A percentile compares a stretch with the other conserved stretches of the same genome.
These are phyloP conservation scores for Balanococcus diminutus DNA, from an alignment of 2,888 invertebrate genomes.

Conservation along the genomic window DNA sequence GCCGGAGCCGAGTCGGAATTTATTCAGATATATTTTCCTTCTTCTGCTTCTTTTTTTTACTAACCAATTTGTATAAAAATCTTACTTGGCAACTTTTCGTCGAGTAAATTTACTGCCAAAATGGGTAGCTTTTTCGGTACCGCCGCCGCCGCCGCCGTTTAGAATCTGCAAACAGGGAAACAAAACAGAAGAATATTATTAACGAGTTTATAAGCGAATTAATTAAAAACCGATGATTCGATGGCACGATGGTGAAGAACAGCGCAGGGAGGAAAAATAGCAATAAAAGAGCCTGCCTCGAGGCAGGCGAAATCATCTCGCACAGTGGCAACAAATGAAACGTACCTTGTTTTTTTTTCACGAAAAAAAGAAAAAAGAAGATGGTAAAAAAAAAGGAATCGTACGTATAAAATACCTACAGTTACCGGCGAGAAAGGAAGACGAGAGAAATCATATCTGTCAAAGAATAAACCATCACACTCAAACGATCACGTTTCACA, in stretches of 20 bases:
- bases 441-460: conserved; percentile 22
- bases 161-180: neutral
- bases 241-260: neutral
- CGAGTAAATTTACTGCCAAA: conserved; percentile 1
- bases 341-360: neutral
- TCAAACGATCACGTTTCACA: conserved; percentile 15
- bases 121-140: neutral
- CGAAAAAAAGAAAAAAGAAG: too few species aligned
- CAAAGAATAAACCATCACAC: conserved; percentile 32
- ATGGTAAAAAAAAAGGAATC: too few species aligned
- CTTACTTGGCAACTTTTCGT: conserved; percentile 35
- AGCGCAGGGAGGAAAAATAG: neutral
- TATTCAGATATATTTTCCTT: neutral
- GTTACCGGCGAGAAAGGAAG: neutral
- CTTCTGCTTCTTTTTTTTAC: neutral
- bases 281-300: neutral
- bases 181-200: neutral
- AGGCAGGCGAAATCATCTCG: neutral
- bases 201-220: neutral
- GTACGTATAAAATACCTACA: neutral
- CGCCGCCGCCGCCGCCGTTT: too few species aligned
- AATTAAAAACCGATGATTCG: neutral
- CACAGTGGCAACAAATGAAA: neutral
- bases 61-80: neutral
- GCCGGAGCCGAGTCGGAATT: neutral